These are phyloP conservation scores for Aldabrachelys gigantea DNA, from an alignment of 2,113 vertebrate genomes.

Conservation along the genomic window DNA sequence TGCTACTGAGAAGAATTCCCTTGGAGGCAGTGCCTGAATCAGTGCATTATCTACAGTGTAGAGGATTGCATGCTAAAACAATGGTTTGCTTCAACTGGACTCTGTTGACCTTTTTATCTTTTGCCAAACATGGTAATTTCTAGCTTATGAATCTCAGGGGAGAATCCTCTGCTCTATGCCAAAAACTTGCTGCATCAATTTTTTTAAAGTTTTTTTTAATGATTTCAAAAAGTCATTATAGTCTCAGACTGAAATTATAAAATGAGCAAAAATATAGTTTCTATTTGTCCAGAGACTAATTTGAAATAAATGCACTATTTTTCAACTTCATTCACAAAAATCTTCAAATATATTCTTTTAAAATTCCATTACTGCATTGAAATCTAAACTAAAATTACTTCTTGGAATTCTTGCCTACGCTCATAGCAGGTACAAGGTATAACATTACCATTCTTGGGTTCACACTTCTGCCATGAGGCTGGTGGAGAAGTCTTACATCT, in stretches of 20 bases:
- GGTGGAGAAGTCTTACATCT: not conserved
- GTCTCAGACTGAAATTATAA: not conserved
- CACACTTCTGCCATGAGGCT: conserved; percentile 20
- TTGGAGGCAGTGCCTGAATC: conserved; percentile 3
- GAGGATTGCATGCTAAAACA: conserved; percentile 26
- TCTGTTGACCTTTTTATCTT: conserved; percentile 28
- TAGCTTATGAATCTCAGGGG: not conserved
- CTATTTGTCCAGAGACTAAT: conserved; percentile 13
- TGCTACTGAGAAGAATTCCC: conserved; percentile 23
- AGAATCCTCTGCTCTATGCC: conserved; percentile 29
- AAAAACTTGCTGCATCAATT: conserved; percentile 16
- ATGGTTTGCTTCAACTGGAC: conserved; percentile 44
- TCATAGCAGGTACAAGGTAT: conserved; percentile 10
- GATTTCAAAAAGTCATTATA: not conserved
- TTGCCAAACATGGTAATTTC: conserved; percentile 59
- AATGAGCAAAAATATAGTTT: conserved; percentile 28
- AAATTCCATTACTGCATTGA: not conserved
- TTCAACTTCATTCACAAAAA: not conserved
- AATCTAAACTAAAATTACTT: not conserved
- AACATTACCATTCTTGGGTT: conserved; percentile 25
- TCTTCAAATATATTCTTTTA: not conserved
- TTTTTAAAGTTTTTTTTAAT: conserved; percentile 21
- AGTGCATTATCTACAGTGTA: not conserved
- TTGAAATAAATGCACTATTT: not conserved
- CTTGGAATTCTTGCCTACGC: not conserved